Conservation (phyloP, 2,113 vertebrate genomes). For the Cavia aperea region DNA sequence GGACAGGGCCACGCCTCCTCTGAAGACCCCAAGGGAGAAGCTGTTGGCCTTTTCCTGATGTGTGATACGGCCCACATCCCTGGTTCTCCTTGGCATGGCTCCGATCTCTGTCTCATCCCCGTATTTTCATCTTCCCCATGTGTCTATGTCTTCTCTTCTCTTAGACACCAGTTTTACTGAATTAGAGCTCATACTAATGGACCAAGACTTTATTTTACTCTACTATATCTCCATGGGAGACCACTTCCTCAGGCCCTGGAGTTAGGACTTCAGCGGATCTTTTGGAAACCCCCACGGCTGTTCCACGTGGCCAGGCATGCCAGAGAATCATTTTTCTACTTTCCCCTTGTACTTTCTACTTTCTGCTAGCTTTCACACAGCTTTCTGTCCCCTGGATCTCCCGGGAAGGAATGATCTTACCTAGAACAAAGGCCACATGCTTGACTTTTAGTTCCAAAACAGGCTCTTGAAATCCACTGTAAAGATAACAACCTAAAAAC, state of each 20-base stretch:
- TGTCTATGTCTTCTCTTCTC: background rate
- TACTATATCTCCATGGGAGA: background rate
- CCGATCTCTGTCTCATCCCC: background rate
- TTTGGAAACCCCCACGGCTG: background rate
- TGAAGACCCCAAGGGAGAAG: background rate
- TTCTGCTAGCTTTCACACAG: background rate
- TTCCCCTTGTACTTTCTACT: background rate
- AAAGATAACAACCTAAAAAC: background rate
- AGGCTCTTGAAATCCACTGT: background rate
- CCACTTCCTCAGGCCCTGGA: background rate
- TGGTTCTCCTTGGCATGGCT: background rate
- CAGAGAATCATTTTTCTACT: too few species aligned
- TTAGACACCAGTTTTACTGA: accelerated
- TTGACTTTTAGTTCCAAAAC: background rate
- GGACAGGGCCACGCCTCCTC: background rate
- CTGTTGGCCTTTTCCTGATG: background rate
- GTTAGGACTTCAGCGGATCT: background rate
- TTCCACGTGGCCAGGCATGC: accelerated
- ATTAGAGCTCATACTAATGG: background rate
- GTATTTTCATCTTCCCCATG: accelerated
- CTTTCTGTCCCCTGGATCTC: background rate
- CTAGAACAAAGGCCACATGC: background rate
- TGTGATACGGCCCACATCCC: accelerated
- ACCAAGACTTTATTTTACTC: background rate
- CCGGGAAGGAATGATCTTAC: background rate